Conservation (phyloP, 2,888 invertebrate genomes). For the Conistra vaccinii region DNA sequence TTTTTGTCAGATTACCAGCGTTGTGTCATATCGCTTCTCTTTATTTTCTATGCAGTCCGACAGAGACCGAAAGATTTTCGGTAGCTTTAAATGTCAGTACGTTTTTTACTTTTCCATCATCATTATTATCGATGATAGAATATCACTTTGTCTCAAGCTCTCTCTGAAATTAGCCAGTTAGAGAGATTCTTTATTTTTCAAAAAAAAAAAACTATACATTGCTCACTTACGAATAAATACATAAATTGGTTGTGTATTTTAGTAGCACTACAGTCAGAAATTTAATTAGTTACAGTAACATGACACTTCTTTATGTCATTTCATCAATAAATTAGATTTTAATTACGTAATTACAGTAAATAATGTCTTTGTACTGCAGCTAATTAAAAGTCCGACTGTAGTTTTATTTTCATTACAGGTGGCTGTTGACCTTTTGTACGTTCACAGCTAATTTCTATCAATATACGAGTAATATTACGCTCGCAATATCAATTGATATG, state of each 20-base stretch:
- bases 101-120: not conserved
- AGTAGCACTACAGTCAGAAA: too few relatives aligned
- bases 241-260: not conserved
- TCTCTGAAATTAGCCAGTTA: not conserved
- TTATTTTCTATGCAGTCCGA: too few relatives aligned
- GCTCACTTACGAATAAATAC: not conserved
- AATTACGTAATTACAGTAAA: too few relatives aligned
- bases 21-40: too few relatives aligned
- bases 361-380: too few relatives aligned
- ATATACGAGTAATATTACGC: not conserved
- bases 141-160: not conserved
- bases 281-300: too few relatives aligned
- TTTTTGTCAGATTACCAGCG: too few relatives aligned
- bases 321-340: too few relatives aligned
- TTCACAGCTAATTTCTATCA: not conserved
- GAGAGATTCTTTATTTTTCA: not conserved
- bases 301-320: too few relatives aligned
- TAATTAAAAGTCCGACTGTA: too few relatives aligned
- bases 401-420: not conserved
- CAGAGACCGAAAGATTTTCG: too few relatives aligned
- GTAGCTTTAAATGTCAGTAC: not conserved
- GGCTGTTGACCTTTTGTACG: not conserved
- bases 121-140: not conserved
- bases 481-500: not conserved
- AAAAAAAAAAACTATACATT: not conserved